A percentile compares a stretch with the other conserved stretches of the same genome.
These are phyloP conservation scores for Micrastur ruficollis DNA, from an alignment of 2,797 vertebrate species.

Conservation along the genomic window DNA sequence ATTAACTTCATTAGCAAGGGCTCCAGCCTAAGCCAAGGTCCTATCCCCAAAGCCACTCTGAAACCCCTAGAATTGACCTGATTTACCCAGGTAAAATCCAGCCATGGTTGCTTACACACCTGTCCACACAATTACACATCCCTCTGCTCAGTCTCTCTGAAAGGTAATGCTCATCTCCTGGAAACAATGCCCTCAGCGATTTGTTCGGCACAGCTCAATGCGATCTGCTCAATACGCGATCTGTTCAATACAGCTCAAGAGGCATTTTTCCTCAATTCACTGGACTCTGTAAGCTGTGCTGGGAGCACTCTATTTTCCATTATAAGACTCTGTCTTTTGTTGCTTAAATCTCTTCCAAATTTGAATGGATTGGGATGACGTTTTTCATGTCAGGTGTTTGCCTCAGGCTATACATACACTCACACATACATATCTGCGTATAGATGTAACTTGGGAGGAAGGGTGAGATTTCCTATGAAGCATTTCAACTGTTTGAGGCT, in stretches of 20 bases:
- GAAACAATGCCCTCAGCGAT: neutral
- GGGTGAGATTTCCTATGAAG: neutral
- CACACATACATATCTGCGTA: accelerated
- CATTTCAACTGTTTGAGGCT: neutral
- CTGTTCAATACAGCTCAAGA: neutral
- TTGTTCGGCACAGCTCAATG: neutral
- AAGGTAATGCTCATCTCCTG: neutral
- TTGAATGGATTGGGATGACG: neutral
- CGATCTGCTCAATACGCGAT: accelerated
- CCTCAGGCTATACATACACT: neutral
- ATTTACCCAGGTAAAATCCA: neutral
- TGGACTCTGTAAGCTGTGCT: neutral
- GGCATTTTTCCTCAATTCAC: neutral
- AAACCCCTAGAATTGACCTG: neutral
- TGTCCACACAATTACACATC: neutral
- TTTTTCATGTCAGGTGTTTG: neutral
- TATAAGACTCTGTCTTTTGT: neutral
- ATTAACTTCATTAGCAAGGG: neutral
- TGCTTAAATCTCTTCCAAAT: neutral
- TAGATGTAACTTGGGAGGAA: neutral
- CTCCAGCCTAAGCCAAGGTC: neutral
- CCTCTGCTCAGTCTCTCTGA: neutral
- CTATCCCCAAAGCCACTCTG: neutral
- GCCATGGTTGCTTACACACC: neutral
- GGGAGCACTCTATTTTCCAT: neutral